phyloP scores from a whole-genome alignment of 2,113 vertebrate genomes.

The Misgurnus anguillicaudatus region DNA sequence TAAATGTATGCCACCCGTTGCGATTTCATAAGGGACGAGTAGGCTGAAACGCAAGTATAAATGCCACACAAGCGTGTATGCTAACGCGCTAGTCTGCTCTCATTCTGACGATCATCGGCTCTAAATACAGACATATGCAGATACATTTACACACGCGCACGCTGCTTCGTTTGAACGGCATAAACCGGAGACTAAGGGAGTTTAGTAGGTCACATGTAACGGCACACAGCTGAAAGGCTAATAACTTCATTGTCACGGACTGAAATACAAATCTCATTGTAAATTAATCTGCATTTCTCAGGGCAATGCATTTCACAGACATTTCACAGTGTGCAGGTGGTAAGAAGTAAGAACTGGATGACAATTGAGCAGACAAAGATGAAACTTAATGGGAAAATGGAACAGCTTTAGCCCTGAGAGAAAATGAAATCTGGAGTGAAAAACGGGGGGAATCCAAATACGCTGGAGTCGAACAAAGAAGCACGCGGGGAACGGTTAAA shows the following conservation, averaged over 20 bases:
- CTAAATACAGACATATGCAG: slow-evolving; percentile 15
- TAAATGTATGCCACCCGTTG: slow-evolving; percentile 4
- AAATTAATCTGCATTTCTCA: slow-evolving; percentile 38
- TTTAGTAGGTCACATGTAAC: slow-evolving; percentile 1
- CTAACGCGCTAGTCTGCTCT: slow-evolving; percentile 9
- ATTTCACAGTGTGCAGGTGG: slow-evolving; percentile 26
- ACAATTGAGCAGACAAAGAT: slow-evolving; percentile 23
- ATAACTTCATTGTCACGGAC: slow-evolving; percentile 12
- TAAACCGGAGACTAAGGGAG: neutral
- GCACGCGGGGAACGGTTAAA: slow-evolving; percentile 7
- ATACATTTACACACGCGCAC: slow-evolving; percentile 3
- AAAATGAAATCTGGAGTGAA: slow-evolving; percentile 6
- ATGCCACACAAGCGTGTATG: neutral
- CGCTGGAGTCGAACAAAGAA: slow-evolving; percentile 15
- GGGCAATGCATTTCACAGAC: slow-evolving; percentile 9
- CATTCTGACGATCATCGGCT: slow-evolving; percentile 9
- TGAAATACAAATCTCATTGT: slow-evolving; percentile 27
- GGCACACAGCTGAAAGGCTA: slow-evolving; percentile 16
- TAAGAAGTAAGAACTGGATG: neutral
- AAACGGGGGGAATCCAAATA: neutral
- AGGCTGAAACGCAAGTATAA: slow-evolving; percentile 1
- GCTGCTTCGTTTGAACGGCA: neutral
- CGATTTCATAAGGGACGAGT: slow-evolving; percentile 6
- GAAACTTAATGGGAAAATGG: slow-evolving; percentile 18
- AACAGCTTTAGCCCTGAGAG: slow-evolving; percentile 17